phyloP scores from a whole-genome alignment of 2,888 invertebrate species.

The Eurytoma adleriae region DNA sequence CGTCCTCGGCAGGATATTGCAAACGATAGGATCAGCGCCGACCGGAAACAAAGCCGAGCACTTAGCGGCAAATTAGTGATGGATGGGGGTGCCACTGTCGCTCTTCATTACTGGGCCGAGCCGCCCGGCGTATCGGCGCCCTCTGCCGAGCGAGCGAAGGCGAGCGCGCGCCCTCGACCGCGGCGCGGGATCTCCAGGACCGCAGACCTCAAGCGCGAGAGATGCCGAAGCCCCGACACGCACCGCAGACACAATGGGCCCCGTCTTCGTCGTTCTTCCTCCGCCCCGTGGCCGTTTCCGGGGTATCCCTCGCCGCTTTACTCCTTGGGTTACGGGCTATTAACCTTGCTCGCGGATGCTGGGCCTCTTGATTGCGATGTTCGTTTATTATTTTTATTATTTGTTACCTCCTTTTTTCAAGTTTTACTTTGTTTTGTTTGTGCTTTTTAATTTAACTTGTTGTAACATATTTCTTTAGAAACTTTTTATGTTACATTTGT shows the following conservation, averaged over 20 bases:
- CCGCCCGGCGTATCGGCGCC: not conserved
- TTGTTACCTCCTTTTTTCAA: no score
- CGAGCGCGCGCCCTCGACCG: not conserved
- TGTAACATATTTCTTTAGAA: no score
- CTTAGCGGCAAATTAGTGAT: slow-evolving; percentile 69
- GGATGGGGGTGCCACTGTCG: slow-evolving; percentile 63
- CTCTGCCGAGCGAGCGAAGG: not conserved
- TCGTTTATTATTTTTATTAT: no score
- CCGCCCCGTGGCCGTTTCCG: no score
- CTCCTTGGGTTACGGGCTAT: not conserved
- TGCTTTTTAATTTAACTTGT: no score
- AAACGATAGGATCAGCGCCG: slow-evolving; percentile 64
- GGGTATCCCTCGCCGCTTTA: no score
- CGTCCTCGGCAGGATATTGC: slow-evolving; percentile 64
- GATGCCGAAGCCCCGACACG: no score
- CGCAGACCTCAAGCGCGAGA: slow-evolving; percentile 43
- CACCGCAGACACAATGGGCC: slow-evolving; percentile 12
- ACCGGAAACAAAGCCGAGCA: slow-evolving; percentile 68
- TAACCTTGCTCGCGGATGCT: not conserved
- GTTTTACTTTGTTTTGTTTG: no score
- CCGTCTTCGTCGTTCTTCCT: not conserved
- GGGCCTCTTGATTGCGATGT: no score
- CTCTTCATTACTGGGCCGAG: slow-evolving; percentile 65
- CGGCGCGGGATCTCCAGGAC: slow-evolving; percentile 10
- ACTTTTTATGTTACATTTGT: no score